These are phyloP conservation scores for Indicator indicator DNA, from an alignment of 2,113 vertebrate genomes.

Conservation along the genomic window DNA sequence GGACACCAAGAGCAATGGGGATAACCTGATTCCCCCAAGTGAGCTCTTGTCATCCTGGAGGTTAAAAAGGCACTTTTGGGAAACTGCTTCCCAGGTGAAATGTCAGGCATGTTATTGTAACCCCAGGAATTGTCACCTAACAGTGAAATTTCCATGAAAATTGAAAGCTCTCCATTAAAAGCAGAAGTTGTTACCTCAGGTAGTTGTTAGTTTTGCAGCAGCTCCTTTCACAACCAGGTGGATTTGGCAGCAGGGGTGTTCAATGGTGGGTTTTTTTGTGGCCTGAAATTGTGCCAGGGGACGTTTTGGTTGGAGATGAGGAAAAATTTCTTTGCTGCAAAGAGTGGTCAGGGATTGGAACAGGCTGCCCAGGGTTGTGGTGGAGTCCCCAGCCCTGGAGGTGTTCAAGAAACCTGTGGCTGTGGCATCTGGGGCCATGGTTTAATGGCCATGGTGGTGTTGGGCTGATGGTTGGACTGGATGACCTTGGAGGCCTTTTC, in stretches of 20 bases:
- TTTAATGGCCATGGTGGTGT: too few relatives aligned
- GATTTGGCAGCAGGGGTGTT: background rate
- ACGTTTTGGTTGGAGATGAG: too few relatives aligned
- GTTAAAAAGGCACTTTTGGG: background rate
- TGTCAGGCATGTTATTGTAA: background rate
- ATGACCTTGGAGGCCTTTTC: too few relatives aligned
- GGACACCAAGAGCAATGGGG: accelerated
- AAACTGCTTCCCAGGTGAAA: background rate
- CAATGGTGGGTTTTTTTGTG: background rate
- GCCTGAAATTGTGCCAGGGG: too few relatives aligned
- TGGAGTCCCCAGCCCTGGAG: too few relatives aligned
- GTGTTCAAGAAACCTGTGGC: too few relatives aligned
- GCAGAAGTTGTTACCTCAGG: background rate
- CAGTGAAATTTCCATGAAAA: background rate
- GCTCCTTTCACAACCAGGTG: background rate
- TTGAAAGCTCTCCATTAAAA: background rate
- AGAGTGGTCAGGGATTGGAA: too few relatives aligned
- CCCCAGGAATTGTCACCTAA: background rate
- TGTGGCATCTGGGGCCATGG: too few relatives aligned
- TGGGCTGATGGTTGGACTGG: too few relatives aligned
- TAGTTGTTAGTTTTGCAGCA: background rate
- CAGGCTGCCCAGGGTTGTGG: too few relatives aligned
- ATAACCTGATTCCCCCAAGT: background rate
- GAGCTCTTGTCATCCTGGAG: background rate
- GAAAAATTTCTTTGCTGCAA: too few relatives aligned